phyloP scores from a whole-genome alignment of 2,113 vertebrate species.

The Chauna torquata region DNA sequence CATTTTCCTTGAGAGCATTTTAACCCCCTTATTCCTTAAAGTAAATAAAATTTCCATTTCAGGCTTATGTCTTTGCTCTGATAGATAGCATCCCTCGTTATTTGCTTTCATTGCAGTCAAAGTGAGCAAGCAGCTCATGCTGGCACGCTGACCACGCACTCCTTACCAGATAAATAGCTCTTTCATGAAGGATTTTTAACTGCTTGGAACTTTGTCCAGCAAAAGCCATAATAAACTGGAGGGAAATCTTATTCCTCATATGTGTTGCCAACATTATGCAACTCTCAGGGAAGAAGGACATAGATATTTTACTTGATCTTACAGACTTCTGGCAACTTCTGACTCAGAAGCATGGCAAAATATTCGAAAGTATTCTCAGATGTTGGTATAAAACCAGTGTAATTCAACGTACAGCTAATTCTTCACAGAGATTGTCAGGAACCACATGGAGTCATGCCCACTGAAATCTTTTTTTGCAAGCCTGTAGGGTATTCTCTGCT shows the following conservation, averaged over 20 bases:
- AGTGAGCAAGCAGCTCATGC: not conserved
- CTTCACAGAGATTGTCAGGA: not conserved
- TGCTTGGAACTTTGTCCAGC: constrained; percentile 5
- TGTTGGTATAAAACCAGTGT: not conserved
- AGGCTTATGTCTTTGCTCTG: not conserved
- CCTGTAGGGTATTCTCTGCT: not conserved
- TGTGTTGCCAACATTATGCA: not conserved
- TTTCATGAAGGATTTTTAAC: not conserved
- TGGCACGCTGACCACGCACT: rapidly evolving
- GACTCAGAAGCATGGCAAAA: not conserved
- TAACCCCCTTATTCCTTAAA: not conserved
- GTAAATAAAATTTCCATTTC: not conserved
- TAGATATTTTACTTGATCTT: not conserved
- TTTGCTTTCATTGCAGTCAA: not conserved
- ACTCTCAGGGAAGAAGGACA: not conserved
- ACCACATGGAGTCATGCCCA: not conserved
- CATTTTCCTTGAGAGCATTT: not conserved
- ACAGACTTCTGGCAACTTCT: not conserved
- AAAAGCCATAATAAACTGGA: not conserved
- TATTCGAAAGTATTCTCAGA: not conserved
- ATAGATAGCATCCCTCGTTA: not conserved
- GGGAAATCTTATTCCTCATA: not conserved
- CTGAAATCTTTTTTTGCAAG: not conserved
- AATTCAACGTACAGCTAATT: not conserved
- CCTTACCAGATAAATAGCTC: not conserved